Evolutionary conservation across 2,888 invertebrate genomes (phyloP).

Genomic region (Cyaniris semiargus): DNA sequence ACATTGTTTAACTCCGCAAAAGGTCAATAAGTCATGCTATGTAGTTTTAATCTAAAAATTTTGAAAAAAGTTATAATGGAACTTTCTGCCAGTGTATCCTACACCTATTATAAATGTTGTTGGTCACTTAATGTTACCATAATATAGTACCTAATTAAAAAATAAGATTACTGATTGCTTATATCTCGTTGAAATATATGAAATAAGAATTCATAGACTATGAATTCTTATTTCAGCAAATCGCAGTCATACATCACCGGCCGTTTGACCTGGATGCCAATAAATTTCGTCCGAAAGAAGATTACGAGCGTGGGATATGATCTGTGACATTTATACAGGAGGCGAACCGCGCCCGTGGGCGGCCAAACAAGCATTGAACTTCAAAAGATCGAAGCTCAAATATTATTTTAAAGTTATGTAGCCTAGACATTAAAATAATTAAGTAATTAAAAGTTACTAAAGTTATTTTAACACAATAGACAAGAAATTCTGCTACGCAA

Average conservation of each 20-base stretch:
- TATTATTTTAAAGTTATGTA: background rate
- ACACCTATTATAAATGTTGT: background rate
- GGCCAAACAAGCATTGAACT: slow-evolving; percentile 25
- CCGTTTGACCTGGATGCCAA: background rate
- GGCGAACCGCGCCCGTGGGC: background rate
- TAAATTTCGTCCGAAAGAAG: slow-evolving; percentile 13
- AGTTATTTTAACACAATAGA: background rate
- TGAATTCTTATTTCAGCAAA: background rate
- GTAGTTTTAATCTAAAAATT: background rate
- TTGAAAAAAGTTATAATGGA: background rate
- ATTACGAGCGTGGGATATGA: slow-evolving; percentile 6
- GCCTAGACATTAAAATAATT: background rate
- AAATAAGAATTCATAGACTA: no score
- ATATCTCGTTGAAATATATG: background rate
- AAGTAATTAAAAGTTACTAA: background rate
- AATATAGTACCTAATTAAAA: background rate
- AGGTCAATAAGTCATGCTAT: slow-evolving; percentile 17
- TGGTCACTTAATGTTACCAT: background rate
- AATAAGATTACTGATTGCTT: background rate
- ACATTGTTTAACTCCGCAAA: background rate
- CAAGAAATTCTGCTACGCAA: background rate
- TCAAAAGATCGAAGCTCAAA: background rate
- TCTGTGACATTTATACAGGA: slow-evolving; percentile 21
- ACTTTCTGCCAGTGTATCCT: background rate
- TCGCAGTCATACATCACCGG: slow-evolving; percentile 12